Evolutionary conservation across 2,797 vertebrate species (phyloP).

Genomic region (Brachymystax lenok): DNA sequence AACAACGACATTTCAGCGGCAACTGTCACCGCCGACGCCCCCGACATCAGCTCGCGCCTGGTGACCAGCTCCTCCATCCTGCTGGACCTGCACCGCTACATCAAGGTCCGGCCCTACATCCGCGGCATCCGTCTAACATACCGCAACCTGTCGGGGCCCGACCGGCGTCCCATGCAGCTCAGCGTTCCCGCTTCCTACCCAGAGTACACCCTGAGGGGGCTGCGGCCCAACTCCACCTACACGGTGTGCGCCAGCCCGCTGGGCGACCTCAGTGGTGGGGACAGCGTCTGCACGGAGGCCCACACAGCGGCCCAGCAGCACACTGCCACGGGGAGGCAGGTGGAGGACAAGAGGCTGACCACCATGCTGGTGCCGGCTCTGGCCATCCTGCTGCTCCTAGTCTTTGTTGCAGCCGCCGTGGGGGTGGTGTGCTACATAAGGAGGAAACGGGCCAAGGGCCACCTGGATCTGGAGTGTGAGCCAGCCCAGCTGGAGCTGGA

Average conservation of each 20-base stretch:
- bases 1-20: constrained; percentile 36
- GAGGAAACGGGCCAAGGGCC: constrained; percentile 72
- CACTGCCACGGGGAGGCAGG: constrained; percentile 69
- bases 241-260: constrained; percentile 85
- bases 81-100: constrained; percentile 85
- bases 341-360: constrained; percentile 75
- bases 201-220: constrained; percentile 86
- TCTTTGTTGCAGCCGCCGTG: constrained; percentile 72
- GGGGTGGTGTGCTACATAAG: constrained; percentile 80
- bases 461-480: constrained; percentile 70
- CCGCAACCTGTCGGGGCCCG: constrained; percentile 87
- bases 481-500: constrained; percentile 86
- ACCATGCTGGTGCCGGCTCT: constrained; percentile 82
- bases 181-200: constrained; percentile 82
- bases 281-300: constrained; percentile 72
- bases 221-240: constrained; percentile 91
- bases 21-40: constrained; percentile 40
- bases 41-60: constrained; percentile 63
- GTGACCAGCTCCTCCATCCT: constrained; percentile 75
- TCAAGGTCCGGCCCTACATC: constrained; percentile 77
- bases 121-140: constrained; percentile 90
- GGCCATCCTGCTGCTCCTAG: constrained; percentile 77
- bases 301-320: constrained; percentile 58
- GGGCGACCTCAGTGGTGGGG: constrained; percentile 64
- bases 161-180: constrained; percentile 85